Evolutionary conservation across 2,797 vertebrate species (phyloP).

Genomic region (Platalea minor): DNA sequence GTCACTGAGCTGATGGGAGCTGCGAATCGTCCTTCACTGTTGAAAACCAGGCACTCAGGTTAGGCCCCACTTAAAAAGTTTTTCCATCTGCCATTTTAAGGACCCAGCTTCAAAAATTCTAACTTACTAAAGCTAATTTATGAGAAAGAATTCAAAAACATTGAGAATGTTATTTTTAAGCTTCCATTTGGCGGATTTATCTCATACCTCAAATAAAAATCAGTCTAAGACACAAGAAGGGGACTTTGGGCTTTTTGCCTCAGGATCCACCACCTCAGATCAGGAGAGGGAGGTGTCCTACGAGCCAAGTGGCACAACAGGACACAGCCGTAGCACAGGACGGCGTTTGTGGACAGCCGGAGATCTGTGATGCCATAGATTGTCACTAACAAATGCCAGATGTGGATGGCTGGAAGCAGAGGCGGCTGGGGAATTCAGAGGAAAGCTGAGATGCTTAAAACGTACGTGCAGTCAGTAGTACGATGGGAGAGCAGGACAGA

Average conservation of each 20-base stretch:
- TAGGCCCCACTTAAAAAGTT: neutral
- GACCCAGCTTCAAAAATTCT: neutral
- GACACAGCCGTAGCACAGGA: neutral
- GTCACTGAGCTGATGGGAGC: neutral
- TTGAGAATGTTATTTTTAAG: neutral
- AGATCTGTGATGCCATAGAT: neutral
- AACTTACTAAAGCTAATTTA: neutral
- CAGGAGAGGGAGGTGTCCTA: neutral
- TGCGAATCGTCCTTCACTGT: neutral
- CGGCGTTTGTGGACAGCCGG: neutral
- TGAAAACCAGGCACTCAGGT: neutral
- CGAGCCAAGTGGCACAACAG: neutral
- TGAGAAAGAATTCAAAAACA: neutral
- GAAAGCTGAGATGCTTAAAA: conserved; percentile 28
- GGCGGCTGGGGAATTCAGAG: neutral
- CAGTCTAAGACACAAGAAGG: neutral
- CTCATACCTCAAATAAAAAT: neutral
- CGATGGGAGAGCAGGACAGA: neutral
- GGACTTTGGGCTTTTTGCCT: neutral
- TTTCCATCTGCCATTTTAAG: neutral
- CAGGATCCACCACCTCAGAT: neutral
- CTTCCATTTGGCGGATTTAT: neutral
- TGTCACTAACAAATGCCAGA: conserved; percentile 46
- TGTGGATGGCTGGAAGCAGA: neutral
- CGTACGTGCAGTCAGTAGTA: neutral